Evolutionary conservation across 1,140 invertebrate genomes (phyloP).

Genomic region (Bombus huntii): DNA sequence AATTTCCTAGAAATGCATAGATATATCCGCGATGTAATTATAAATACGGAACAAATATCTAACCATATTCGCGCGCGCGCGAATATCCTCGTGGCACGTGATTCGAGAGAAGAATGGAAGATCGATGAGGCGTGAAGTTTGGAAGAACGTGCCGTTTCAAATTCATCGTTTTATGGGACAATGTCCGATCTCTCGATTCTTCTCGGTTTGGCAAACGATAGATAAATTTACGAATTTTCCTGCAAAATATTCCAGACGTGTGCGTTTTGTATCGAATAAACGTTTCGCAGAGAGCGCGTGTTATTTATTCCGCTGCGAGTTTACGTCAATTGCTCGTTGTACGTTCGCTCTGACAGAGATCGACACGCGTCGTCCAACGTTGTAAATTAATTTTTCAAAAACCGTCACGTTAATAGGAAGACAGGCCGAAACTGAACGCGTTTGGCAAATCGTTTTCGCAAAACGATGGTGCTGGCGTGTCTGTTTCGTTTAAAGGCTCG

Average conservation of each 20-base stretch:
- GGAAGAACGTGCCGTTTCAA: not conserved
- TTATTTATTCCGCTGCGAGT: conserved; percentile 9
- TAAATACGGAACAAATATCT: no score
- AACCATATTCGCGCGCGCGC: no score
- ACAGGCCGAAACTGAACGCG: not conserved
- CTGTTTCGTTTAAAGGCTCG: not conserved
- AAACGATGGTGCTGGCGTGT: no score
- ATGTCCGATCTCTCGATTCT: not conserved
- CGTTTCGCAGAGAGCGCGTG: conserved; percentile 7
- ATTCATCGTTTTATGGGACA: not conserved
- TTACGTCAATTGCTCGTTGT: conserved; percentile 17
- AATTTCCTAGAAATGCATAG: no score
- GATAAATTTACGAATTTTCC: not conserved
- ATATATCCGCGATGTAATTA: no score
- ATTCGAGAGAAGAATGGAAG: no score
- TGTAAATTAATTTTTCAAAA: conserved; percentile 38
- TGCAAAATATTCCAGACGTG: not conserved
- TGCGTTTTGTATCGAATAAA: no score
- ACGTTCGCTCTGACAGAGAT: not conserved
- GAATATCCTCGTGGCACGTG: no score
- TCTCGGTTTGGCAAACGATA: not conserved
- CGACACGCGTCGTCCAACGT: not conserved
- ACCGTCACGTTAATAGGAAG: not conserved
- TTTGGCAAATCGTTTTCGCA: not conserved
- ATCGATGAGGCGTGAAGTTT: no score